Conservation (phyloP, 2,113 vertebrate genomes). For the Nestor notabilis region DNA sequence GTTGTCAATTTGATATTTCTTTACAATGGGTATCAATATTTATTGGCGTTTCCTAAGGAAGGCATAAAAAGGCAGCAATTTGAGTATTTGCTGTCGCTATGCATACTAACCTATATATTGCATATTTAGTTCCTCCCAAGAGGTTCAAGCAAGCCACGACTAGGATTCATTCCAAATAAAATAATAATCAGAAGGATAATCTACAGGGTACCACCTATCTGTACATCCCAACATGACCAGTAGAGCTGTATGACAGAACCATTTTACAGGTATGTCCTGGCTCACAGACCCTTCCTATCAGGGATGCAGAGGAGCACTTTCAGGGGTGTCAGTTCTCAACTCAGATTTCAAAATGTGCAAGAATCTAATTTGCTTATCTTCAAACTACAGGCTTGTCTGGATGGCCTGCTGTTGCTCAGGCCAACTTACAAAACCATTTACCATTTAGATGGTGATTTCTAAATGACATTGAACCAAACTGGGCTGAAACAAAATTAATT, state of each 20-base stretch:
- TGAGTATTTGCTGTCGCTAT: background rate
- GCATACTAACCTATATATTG: background rate
- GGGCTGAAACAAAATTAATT: background rate
- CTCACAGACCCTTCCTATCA: background rate
- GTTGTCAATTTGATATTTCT: background rate
- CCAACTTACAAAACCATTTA: background rate
- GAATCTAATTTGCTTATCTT: slow-evolving; percentile 19
- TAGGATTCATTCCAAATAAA: background rate
- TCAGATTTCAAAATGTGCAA: background rate
- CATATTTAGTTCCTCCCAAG: background rate
- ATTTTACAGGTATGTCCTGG: accelerated
- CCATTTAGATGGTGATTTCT: background rate
- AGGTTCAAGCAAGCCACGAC: background rate
- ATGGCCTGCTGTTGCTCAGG: background rate
- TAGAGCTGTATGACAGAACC: background rate
- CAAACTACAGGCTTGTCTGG: background rate
- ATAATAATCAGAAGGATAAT: background rate
- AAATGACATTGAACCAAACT: background rate
- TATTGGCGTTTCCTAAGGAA: background rate
- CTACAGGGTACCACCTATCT: background rate
- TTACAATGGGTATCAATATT: background rate
- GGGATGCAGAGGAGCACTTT: background rate
- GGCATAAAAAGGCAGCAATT: background rate
- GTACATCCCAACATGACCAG: background rate
- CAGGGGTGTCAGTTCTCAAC: background rate